phyloP scores from a whole-genome alignment of 2,797 vertebrate genomes.

The Cheirogaleus major region DNA sequence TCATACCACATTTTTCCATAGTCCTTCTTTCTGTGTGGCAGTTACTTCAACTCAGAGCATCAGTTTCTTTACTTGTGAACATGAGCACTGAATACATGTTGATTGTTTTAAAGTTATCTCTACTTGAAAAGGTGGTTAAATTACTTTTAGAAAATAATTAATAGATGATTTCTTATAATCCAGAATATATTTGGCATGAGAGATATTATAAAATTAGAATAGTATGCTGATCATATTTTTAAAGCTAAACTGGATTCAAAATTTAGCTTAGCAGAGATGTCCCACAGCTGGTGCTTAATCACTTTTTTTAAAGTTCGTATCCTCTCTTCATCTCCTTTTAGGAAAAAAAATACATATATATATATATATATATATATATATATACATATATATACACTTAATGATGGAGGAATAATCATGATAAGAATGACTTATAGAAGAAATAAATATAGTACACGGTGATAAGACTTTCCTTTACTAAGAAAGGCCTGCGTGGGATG shows the following conservation, averaged over 20 bases:
- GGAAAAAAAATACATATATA: background rate
- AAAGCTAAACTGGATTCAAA: constrained; percentile 3
- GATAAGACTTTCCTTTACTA: constrained; percentile 46
- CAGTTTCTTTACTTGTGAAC: background rate
- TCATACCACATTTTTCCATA: background rate
- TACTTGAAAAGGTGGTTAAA: background rate
- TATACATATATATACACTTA: background rate
- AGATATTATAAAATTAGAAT: background rate
- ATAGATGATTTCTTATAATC: background rate
- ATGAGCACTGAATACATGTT: background rate
- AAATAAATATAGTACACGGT: constrained; percentile 57
- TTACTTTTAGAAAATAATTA: constrained; percentile 23
- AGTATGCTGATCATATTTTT: background rate
- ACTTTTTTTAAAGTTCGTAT: background rate
- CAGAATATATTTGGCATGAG: background rate
- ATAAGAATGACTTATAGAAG: constrained; percentile 55
- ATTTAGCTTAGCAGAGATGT: background rate
- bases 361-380: no score
- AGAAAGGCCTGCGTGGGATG: constrained; percentile 26
- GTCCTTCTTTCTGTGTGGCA: background rate
- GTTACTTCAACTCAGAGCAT: background rate
- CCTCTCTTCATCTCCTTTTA: background rate
- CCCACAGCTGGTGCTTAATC: background rate
- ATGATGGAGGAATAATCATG: constrained; percentile 18
- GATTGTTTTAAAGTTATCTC: background rate